Evolutionary conservation across 2,888 invertebrate genomes (phyloP).

Genomic region (Dichetophora obliterata): DNA sequence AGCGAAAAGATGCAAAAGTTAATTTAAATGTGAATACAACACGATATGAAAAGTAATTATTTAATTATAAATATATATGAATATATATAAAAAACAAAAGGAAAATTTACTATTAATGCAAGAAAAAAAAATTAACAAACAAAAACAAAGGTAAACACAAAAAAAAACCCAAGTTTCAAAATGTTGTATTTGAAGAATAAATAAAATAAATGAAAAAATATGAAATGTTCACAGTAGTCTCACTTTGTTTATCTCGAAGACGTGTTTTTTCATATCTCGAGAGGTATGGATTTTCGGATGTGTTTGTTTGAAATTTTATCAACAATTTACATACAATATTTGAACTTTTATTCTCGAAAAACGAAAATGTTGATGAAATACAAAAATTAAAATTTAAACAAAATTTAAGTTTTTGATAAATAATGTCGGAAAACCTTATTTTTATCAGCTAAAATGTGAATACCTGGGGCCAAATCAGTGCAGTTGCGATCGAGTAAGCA

Average conservation of each 20-base stretch:
- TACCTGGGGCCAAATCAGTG: too few relatives aligned
- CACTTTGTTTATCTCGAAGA: background rate
- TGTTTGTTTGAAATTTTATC: too few relatives aligned
- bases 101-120: constrained; percentile 34
- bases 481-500: too few relatives aligned
- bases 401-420: too few relatives aligned
- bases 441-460: too few relatives aligned
- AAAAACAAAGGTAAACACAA: constrained; percentile 47
- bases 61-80: constrained; percentile 40
- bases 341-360: too few relatives aligned
- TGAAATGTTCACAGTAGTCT: constrained; percentile 9
- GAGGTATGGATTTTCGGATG: too few relatives aligned
- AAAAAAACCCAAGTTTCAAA: constrained; percentile 49
- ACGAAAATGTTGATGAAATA: too few relatives aligned
- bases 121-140: constrained; percentile 36
- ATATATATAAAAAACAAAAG: constrained; percentile 34
- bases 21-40: constrained; percentile 32
- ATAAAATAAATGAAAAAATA: constrained; percentile 37
- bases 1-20: constrained; percentile 42
- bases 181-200: constrained; percentile 56
- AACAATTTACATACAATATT: too few relatives aligned
- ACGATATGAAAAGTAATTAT: constrained; percentile 37
- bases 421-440: too few relatives aligned
- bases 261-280: background rate
- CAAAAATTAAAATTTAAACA: too few relatives aligned